A percentile compares a stretch with the other conserved stretches of the same genome.
Conservation (phyloP, 2,113 vertebrate species). For the Pantherophis guttatus region DNA sequence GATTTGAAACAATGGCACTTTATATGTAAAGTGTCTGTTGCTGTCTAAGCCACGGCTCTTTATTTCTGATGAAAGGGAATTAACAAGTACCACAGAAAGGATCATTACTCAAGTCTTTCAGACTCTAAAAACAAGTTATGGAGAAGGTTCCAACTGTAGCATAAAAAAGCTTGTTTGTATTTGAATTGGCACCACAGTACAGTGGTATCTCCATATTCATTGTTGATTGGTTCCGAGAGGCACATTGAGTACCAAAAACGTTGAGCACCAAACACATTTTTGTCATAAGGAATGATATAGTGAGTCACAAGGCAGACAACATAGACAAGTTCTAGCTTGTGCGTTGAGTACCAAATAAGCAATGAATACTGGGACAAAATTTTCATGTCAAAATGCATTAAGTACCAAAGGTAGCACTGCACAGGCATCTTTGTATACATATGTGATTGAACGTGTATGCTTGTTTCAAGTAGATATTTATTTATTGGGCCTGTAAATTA, state of each 20-base stretch:
- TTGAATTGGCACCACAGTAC: neutral
- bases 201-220: neutral
- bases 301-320: neutral
- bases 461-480: neutral
- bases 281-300: neutral
- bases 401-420: neutral
- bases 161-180: neutral
- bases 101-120: neutral
- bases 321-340: neutral
- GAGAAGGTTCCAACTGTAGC: neutral
- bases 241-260: neutral
- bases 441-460: neutral
- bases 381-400: neutral
- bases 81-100: neutral
- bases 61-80: neutral
- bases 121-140: neutral
- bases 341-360: neutral
- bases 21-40: neutral
- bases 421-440: neutral
- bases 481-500: neutral
- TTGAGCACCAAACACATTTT: neutral
- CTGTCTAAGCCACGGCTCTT: neutral
- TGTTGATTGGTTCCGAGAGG: neutral
- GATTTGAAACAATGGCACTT: neutral
- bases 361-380: neutral